phyloP scores from a whole-genome alignment of 2,888 invertebrate species.

The Cryptophagus acutangulus region DNA sequence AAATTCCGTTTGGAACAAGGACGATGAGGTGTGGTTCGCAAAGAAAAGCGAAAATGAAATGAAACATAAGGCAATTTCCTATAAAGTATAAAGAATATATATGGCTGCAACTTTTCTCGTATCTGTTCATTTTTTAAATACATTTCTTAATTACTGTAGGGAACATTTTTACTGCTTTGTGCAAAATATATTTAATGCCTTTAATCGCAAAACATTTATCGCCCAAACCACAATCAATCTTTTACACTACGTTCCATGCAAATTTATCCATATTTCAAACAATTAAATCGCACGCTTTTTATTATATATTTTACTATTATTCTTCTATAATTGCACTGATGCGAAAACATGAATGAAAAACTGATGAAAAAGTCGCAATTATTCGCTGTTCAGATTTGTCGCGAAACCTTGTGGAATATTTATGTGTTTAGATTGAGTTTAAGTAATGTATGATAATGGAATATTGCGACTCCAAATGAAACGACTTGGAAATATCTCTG shows the following conservation, averaged over 20 bases:
- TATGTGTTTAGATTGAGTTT: conserved; percentile 45
- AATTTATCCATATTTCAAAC: no score
- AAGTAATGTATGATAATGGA: conserved; percentile 45
- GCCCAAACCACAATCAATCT: no score
- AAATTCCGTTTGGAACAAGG: conserved; percentile 19
- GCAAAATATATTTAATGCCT: no score
- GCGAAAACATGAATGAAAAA: no score
- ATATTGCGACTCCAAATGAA: conserved; percentile 38
- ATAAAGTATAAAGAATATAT: conserved; percentile 43
- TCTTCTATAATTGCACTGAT: no score
- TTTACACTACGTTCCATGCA: no score
- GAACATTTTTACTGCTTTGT: conserved; percentile 26
- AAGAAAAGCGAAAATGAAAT: conserved; percentile 30
- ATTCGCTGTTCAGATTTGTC: conserved; percentile 38
- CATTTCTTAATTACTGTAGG: conserved; percentile 40
- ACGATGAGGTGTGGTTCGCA: conserved; percentile 21
- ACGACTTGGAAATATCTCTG: conserved; percentile 38
- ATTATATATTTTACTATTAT: no score
- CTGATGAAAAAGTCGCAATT: conserved; percentile 36
- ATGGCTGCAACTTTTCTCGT: conserved; percentile 41
- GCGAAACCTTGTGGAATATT: conserved; percentile 35
- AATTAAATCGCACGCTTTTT: no score
- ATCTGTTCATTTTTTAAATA: conserved; percentile 42
- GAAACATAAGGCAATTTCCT: conserved; percentile 43
- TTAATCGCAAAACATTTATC: no score